phyloP scores from a whole-genome alignment of 2,113 vertebrate species.

The Thinocorus orbignyianus region DNA sequence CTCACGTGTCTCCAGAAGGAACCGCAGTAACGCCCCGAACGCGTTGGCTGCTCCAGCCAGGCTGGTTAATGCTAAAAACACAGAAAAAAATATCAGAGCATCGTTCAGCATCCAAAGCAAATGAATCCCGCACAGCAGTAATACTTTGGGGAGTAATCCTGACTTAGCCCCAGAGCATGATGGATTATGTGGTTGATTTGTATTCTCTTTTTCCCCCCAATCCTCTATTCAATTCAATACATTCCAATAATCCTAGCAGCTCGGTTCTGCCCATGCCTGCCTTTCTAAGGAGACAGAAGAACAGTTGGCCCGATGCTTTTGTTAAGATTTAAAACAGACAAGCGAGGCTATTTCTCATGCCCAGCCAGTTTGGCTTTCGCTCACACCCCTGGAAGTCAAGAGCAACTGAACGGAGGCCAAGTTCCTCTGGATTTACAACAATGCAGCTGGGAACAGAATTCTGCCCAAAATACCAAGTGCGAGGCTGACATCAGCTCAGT shows the following conservation, averaged over 20 bases:
- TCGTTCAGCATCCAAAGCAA: neutral
- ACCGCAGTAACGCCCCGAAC: neutral
- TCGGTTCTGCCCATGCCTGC: neutral
- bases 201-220: neutral
- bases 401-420: neutral
- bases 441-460: neutral
- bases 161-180: neutral
- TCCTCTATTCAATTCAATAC: neutral
- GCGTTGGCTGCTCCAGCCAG: rapidly evolving
- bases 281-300: neutral
- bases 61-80: neutral
- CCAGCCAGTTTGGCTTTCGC: neutral
- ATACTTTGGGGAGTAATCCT: neutral
- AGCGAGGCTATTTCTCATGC: neutral
- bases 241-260: neutral
- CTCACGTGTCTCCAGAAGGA: neutral
- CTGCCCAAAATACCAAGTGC: neutral
- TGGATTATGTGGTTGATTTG: neutral
- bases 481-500: neutral
- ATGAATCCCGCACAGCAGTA: rapidly evolving
- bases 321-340: neutral
- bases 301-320: neutral
- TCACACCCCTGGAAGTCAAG: neutral
- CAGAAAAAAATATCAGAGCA: neutral
- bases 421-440: neutral